phyloP scores from a whole-genome alignment of 2,888 invertebrate genomes.

The Oscheius myriophilus region DNA sequence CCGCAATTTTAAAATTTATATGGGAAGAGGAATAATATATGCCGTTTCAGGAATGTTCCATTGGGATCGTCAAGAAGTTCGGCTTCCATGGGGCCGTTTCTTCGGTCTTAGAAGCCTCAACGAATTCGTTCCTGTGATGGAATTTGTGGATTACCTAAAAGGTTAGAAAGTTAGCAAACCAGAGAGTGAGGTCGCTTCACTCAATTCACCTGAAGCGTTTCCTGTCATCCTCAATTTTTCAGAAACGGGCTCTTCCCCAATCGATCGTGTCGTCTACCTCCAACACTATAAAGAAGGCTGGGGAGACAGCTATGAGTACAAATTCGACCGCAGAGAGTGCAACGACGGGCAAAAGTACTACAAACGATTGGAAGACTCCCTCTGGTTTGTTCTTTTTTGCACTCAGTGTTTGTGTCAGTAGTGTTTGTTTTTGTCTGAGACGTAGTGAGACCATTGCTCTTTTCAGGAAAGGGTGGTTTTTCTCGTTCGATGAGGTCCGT shows the following conservation, averaged over 20 bases:
- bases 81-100: slow-evolving; percentile 81
- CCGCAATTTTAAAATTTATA: too few relatives aligned
- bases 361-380: slow-evolving; percentile 26
- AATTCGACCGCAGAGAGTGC: slow-evolving; percentile 79
- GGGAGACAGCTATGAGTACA: slow-evolving; percentile 82
- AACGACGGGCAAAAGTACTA: slow-evolving; percentile 69
- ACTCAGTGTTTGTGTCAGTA: neutral
- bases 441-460: too few relatives aligned
- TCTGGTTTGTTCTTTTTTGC: slow-evolving; percentile 41
- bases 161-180: slow-evolving; percentile 72
- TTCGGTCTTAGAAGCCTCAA: slow-evolving; percentile 85
- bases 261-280: slow-evolving; percentile 79
- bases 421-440: neutral
- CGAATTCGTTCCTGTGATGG: slow-evolving; percentile 84
- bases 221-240: too few relatives aligned
- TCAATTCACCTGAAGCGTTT: neutral
- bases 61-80: slow-evolving; percentile 78
- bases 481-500: slow-evolving; percentile 80
- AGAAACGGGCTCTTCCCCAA: slow-evolving; percentile 19
- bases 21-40: too few relatives aligned
- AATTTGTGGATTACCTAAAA: slow-evolving; percentile 83
- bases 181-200: neutral
- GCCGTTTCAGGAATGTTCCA: slow-evolving; percentile 79
- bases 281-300: slow-evolving; percentile 88
- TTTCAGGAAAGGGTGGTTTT: slow-evolving; percentile 76